Conservation (phyloP, 2,888 invertebrate species). For the Xestia c-nigrum region DNA sequence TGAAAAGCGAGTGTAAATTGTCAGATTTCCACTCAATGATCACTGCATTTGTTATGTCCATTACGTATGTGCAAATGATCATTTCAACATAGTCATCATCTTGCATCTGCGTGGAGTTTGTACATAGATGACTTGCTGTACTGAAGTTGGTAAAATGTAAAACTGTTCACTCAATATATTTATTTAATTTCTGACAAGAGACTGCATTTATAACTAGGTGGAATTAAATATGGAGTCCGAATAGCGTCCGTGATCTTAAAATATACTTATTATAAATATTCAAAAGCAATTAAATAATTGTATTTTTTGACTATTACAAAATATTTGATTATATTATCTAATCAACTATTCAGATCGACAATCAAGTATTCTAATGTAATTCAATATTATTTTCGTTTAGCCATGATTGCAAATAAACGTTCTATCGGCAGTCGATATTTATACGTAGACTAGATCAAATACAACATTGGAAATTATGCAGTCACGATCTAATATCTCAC, state of each 20-base stretch:
- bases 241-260: conserved; percentile 32
- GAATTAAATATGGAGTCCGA: background rate
- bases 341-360: conserved; percentile 50
- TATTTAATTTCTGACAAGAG: background rate
- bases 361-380: conserved; percentile 37
- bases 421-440: conserved; percentile 1
- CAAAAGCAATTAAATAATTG: conserved; percentile 39
- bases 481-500: conserved; percentile 43
- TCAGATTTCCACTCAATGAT: conserved; percentile 68
- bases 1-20: conserved; percentile 71
- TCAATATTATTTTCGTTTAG: conserved; percentile 29
- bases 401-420: conserved; percentile 23
- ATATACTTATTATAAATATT: conserved; percentile 26
- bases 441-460: conserved; percentile 21
- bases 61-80: conserved; percentile 57
- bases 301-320: conserved; percentile 31
- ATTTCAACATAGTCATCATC: conserved; percentile 52
- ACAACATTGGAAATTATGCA: conserved; percentile 33
- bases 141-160: conserved; percentile 1
- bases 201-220: background rate
- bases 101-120: conserved; percentile 16
- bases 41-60: conserved; percentile 57
- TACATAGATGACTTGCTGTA: conserved; percentile 19
- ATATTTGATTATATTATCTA: conserved; percentile 41
- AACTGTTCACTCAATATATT: background rate